Conservation (phyloP, 37 sponge, comb jelly and placozoan species). For the Haliclona indistincta region DNA sequence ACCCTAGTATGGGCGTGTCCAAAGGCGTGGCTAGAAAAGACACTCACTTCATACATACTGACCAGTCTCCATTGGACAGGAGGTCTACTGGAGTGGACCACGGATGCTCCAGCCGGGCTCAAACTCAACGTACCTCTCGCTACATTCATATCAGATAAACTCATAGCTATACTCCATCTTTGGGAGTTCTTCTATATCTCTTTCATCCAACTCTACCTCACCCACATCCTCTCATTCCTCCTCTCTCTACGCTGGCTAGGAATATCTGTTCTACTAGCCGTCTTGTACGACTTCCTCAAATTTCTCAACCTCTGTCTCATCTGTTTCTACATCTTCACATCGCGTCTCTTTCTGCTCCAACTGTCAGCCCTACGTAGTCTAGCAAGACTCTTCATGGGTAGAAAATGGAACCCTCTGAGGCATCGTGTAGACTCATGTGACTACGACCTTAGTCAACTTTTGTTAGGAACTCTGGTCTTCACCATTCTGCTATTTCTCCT, state of each 20-base stretch:
- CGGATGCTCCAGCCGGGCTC: conserved; percentile 74
- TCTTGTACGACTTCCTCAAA: conserved; percentile 69
- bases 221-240: not conserved
- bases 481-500: conserved; percentile 74
- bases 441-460: conserved; percentile 60
- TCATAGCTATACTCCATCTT: conserved; percentile 20
- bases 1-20: not conserved
- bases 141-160: conserved; percentile 45
- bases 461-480: conserved; percentile 78
- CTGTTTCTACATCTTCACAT: conserved; percentile 66
- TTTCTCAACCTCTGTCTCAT: conserved; percentile 54
- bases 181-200: conserved; percentile 46
- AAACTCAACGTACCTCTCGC: conserved; percentile 76
- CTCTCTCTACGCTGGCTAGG: conserved; percentile 33
- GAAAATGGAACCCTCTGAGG: conserved; percentile 74
- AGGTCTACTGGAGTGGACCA: conserved; percentile 56
- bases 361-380: conserved; percentile 61
- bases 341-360: conserved; percentile 44
- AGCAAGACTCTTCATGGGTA: conserved; percentile 68
- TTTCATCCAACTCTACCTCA: conserved; percentile 21
- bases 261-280: conserved; percentile 30
- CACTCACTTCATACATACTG: conserved; percentile 24
- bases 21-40: not conserved
- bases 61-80: conserved; percentile 22
- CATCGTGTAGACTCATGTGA: conserved; percentile 73